Evolutionary conservation across 2,888 invertebrate species (phyloP).

Genomic region (Rugalucina vietnamica): DNA sequence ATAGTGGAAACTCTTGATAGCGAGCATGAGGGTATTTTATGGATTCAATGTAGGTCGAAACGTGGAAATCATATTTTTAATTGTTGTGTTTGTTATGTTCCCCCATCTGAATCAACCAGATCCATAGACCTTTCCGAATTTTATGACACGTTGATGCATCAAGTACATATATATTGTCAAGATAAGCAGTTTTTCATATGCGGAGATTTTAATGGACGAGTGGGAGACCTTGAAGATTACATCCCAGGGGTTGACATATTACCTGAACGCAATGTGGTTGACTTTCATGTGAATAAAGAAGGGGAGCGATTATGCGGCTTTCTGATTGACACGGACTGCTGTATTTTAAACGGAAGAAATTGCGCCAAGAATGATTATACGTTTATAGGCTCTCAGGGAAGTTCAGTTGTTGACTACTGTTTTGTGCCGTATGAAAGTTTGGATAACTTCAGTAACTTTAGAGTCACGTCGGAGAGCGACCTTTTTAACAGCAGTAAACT

Average conservation of each 20-base stretch:
- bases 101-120: background rate
- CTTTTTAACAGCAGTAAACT: background rate
- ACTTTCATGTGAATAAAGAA: background rate
- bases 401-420: background rate
- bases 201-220: background rate
- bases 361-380: background rate
- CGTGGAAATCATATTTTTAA: background rate
- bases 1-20: background rate
- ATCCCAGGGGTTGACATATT: background rate
- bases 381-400: background rate
- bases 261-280: background rate
- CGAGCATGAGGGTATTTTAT: background rate
- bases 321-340: no score
- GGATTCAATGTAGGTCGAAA: background rate
- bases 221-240: background rate
- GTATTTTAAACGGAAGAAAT: background rate
- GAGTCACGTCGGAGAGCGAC: background rate
- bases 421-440: background rate
- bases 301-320: background rate
- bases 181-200: background rate
- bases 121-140: background rate
- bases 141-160: background rate
- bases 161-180: background rate
- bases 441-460: background rate
- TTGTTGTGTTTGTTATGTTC: background rate